A percentile compares a stretch with the other conserved stretches of the same genome.
These are phyloP conservation scores for Meteorus colon DNA, from an alignment of 2,888 invertebrate species.

Conservation along the genomic window DNA sequence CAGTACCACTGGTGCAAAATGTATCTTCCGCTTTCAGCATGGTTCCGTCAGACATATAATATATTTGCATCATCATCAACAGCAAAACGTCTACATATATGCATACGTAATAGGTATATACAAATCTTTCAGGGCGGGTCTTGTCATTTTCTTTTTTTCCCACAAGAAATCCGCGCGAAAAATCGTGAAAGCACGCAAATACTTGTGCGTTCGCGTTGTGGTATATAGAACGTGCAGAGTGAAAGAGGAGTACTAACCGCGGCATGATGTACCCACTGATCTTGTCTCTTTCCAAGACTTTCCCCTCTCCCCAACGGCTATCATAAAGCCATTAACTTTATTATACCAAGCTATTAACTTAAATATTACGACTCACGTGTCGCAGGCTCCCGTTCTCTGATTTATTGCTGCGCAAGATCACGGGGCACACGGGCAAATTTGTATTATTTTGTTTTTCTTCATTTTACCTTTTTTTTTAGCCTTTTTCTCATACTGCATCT, in stretches of 20 bases:
- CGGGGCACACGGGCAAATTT: slow-evolving; percentile 55
- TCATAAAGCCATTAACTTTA: slow-evolving; percentile 73
- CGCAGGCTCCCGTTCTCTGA: slow-evolving; percentile 66
- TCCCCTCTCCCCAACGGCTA: slow-evolving; percentile 61
- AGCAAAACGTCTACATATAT: too few species aligned
- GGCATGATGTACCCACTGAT: slow-evolving; percentile 45
- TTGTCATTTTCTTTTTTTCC: not conserved
- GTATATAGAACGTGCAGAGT: slow-evolving; percentile 22
- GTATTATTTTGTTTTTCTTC: slow-evolving; percentile 31
- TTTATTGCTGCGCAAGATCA: slow-evolving; percentile 66
- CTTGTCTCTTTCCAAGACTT: slow-evolving; percentile 50
- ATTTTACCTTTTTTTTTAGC: not conserved
- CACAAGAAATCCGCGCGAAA: not conserved
- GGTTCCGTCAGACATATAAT: slow-evolving; percentile 9
- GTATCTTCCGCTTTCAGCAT: not conserved
- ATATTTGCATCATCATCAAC: too few species aligned
- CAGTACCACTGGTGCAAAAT: not conserved
- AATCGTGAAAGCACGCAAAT: not conserved
- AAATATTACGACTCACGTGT: slow-evolving; percentile 73
- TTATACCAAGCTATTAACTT: slow-evolving; percentile 72
- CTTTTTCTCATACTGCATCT: not conserved
- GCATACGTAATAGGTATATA: too few species aligned
- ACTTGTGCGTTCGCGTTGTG: not conserved
- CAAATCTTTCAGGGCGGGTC: not conserved
- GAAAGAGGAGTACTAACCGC: slow-evolving; percentile 15